Percentiles rank a stretch among this genome's conserved stretches.
These are phyloP conservation scores for Drosophila rubida DNA, from an alignment of 2,888 invertebrate species.

Conservation along the genomic window DNA sequence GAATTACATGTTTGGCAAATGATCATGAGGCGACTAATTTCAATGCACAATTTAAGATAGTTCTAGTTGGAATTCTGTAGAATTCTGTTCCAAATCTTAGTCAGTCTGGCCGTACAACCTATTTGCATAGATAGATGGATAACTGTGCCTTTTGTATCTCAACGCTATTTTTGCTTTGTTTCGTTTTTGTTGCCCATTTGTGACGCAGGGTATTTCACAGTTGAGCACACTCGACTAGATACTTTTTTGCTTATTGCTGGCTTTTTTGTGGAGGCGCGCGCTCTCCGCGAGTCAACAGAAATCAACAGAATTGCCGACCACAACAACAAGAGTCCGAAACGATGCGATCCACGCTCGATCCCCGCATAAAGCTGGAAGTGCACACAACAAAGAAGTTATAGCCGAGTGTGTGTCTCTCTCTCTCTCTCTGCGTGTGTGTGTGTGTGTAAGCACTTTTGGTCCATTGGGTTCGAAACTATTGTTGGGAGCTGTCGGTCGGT, in stretches of 20 bases:
- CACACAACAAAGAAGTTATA: slow-evolving; percentile 36
- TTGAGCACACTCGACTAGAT: neutral
- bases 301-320: slow-evolving; percentile 47
- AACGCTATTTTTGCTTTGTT: no score
- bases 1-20: no score
- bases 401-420: neutral
- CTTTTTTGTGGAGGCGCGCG: slow-evolving; percentile 35
- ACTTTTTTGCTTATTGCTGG: neutral
- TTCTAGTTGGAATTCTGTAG: no score
- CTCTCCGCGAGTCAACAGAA: slow-evolving; percentile 30
- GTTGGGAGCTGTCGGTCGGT: slow-evolving; percentile 33
- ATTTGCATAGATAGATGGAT: no score
- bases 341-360: slow-evolving; percentile 25
- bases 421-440: slow-evolving; percentile 17
- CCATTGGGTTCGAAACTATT: slow-evolving; percentile 38
- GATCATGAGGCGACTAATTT: no score
- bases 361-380: slow-evolving; percentile 32
- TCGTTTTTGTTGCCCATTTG: no score
- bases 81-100: no score
- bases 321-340: slow-evolving; percentile 28
- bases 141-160: no score
- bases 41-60: no score
- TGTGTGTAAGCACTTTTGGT: slow-evolving; percentile 41
- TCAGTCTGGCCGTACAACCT: no score
- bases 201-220: neutral